phyloP scores from a whole-genome alignment of 2,113 vertebrate genomes.

The Trichechus manatus region DNA sequence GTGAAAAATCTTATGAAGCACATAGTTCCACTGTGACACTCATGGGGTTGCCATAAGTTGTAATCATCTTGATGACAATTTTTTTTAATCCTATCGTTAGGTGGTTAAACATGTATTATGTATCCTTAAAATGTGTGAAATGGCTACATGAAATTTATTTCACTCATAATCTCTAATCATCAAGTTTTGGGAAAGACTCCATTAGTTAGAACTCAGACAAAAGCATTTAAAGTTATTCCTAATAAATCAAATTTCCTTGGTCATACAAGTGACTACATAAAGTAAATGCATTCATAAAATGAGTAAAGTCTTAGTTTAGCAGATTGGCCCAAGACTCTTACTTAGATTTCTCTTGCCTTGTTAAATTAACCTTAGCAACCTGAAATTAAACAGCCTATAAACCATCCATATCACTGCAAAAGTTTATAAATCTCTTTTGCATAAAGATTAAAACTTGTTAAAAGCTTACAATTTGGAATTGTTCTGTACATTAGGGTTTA shows the following conservation, averaged over 20 bases:
- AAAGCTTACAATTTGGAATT: neutral
- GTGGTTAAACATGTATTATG: neutral
- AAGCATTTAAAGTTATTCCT: neutral
- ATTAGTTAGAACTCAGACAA: neutral
- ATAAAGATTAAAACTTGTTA: neutral
- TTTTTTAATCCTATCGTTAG: neutral
- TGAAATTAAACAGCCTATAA: conserved; percentile 9
- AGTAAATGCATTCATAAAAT: neutral
- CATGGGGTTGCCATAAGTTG: too few species aligned
- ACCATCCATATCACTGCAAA: neutral
- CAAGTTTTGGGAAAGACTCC: neutral
- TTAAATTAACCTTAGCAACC: neutral
- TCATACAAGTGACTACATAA: neutral
- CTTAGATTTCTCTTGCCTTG: neutral
- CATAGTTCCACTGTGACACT: too few species aligned
- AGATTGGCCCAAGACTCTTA: neutral
- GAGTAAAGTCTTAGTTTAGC: neutral
- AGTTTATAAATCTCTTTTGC: conserved; percentile 18
- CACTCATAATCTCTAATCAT: neutral
- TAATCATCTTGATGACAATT: too few species aligned
- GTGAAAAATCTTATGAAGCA: too few species aligned
- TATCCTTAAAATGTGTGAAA: neutral
- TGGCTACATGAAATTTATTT: neutral
- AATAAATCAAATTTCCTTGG: neutral
- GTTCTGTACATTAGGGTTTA: neutral